Evolutionary conservation across 2,113 vertebrate genomes (phyloP).

Genomic region (Meleagris gallopavo): DNA sequence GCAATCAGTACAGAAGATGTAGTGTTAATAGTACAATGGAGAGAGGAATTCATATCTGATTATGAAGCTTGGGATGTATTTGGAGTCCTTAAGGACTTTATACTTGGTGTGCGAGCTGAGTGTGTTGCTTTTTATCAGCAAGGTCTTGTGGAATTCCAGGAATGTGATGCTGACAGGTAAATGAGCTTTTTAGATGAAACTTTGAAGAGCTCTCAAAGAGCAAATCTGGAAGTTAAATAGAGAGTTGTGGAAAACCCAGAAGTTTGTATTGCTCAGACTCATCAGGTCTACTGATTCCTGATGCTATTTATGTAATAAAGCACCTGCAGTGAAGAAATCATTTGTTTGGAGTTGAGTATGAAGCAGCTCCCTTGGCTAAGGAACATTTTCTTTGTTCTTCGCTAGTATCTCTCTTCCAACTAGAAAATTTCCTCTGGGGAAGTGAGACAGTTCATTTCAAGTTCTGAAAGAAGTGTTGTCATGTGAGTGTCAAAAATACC

Average conservation of each 20-base stretch:
- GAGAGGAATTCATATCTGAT: background rate
- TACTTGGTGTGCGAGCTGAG: background rate
- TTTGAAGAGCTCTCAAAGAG: background rate
- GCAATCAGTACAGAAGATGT: background rate
- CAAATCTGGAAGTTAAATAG: background rate
- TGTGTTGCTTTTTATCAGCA: background rate
- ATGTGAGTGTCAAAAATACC: background rate
- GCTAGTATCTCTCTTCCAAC: background rate
- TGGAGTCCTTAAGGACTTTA: background rate
- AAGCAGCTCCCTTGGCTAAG: background rate
- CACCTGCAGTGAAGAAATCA: background rate
- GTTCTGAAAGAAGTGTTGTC: background rate
- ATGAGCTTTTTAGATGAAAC: background rate
- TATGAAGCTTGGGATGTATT: background rate
- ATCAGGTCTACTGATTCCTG: background rate
- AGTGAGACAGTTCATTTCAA: background rate
- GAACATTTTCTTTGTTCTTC: rapidly evolving
- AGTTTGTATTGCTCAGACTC: background rate
- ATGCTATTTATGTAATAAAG: background rate
- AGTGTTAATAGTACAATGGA: background rate
- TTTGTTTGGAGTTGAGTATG: background rate
- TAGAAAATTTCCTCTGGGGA: background rate
- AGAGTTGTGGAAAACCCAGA: background rate
- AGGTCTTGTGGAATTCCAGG: background rate
- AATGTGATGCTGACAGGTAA: background rate